These are phyloP conservation scores for Chloromyia formosa DNA, from an alignment of 2,888 invertebrate species.

Conservation along the genomic window DNA sequence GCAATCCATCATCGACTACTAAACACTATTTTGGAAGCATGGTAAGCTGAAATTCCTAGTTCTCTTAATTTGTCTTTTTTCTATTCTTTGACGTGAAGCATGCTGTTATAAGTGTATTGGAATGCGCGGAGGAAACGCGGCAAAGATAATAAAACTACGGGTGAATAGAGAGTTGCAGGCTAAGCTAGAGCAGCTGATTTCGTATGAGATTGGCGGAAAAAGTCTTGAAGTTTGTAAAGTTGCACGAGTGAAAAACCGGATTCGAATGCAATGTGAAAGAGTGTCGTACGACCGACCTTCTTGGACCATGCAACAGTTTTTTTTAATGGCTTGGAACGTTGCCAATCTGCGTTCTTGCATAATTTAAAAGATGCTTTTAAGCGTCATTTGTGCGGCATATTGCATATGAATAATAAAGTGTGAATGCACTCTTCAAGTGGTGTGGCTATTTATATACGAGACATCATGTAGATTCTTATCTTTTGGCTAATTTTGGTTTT, in stretches of 20 bases:
- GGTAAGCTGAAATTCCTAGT: constrained; percentile 1
- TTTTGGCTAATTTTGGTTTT: too few relatives aligned
- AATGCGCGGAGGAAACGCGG: constrained; percentile 3
- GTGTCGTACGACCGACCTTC: constrained; percentile 31
- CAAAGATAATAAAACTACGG: neutral
- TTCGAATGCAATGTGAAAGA: constrained; percentile 3
- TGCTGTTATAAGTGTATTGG: constrained; percentile 3
- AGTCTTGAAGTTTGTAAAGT: constrained; percentile 6
- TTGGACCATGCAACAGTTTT: constrained; percentile 28
- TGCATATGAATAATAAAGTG: constrained; percentile 1
- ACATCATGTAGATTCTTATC: too few relatives aligned
- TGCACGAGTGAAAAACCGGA: constrained; percentile 19
- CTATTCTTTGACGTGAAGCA: neutral
- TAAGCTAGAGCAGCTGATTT: constrained; percentile 22
- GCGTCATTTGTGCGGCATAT: constrained; percentile 7
- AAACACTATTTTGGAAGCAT: neutral
- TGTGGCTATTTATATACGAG: neutral
- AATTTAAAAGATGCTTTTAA: constrained; percentile 25
- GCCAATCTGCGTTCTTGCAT: constrained; percentile 32
- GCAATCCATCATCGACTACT: too few relatives aligned
- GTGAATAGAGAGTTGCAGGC: neutral
- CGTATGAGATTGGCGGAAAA: constrained; percentile 15
- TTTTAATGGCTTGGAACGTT: constrained; percentile 14
- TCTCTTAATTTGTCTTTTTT: neutral
- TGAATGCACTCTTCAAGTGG: neutral